Evolutionary conservation across 2,113 vertebrate species (phyloP), one percentile per base, ranked within the genome.

Genomic region (Ptychochromis oligacanthus): DNA sequence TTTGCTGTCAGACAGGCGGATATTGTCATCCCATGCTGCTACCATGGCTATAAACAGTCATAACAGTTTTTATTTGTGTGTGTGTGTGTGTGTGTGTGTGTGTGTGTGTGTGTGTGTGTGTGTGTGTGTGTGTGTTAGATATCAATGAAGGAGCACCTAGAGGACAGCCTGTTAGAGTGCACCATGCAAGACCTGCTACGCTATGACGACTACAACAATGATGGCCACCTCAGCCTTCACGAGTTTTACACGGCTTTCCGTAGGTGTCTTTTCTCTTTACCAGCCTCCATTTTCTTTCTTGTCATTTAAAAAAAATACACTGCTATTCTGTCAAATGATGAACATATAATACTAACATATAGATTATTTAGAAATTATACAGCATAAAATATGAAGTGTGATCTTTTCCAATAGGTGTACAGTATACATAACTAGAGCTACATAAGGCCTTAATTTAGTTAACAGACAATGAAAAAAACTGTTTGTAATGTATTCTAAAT

Each of bases 161-260:
- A 95, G 4, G 95, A 94, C 43, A 94, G 94, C 79, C 89, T 97
- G 3, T 74, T 96, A 90, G 95, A 96, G 14, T 99, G 98, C 90
- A 96, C 95, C 0, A 95, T 97, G 8, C 94, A 96, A 26, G 97
- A 98, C 91, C 96, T 99, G 77, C 96, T 99, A n/a, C 96, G 92
- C 0, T 98, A 98, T 20, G 98, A 99, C 6, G 98, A 99, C 91
- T 99, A 98, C 94, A 97, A 99, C 92, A 96, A 93, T 0, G 98
- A 99, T 0, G 95, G 97, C 1, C 95, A 77, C 81, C 95, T 99
- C 84, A 97, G 95, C 14, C 96, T 98, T 34, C 96, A 94, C 4
- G 98, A 99, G 94, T 95, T 99, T 91, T 98, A 96, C 90, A 98
- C 97, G 0, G 97, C 98, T 60, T 99, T 99, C 93, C 98, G 98